Evolutionary conservation across 2,113 vertebrate species (phyloP).

Genomic region (Salvelinus alpinus): DNA sequence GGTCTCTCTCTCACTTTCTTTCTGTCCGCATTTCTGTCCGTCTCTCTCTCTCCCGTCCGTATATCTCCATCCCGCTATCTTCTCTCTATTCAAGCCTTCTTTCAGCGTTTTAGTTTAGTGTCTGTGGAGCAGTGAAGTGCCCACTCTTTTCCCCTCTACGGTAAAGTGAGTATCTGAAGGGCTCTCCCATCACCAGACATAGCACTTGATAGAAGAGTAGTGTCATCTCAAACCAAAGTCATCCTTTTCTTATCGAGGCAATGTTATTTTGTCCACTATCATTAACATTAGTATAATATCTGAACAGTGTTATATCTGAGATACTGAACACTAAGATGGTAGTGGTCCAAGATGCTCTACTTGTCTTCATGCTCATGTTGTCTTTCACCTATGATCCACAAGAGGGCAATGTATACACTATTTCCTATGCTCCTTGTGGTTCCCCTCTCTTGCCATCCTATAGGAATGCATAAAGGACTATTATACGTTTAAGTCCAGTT

Average conservation of each 20-base stretch:
- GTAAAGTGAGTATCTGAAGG: not conserved
- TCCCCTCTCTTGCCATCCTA: not conserved
- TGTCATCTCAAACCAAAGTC: slow-evolving; percentile 2
- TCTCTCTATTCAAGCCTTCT: not conserved
- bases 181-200: not conserved
- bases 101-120: slow-evolving; percentile 7
- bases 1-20: not conserved
- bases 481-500: slow-evolving; percentile 19
- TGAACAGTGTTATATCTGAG: too few relatives aligned
- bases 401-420: slow-evolving; percentile 41
- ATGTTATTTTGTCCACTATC: not conserved
- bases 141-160: not conserved
- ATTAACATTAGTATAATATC: not conserved
- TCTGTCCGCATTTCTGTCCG: not conserved
- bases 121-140: not conserved
- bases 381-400: slow-evolving; percentile 39
- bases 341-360: not conserved
- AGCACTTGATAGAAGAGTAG: slow-evolving; percentile 20
- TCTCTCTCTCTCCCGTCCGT: not conserved
- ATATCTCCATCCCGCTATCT: not conserved
- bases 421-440: not conserved
- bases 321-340: too few relatives aligned
- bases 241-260: not conserved
- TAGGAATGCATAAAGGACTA: not conserved
- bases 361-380: slow-evolving; percentile 1